phyloP scores from a whole-genome alignment of 2,888 invertebrate genomes.

The Apodemia zela region DNA sequence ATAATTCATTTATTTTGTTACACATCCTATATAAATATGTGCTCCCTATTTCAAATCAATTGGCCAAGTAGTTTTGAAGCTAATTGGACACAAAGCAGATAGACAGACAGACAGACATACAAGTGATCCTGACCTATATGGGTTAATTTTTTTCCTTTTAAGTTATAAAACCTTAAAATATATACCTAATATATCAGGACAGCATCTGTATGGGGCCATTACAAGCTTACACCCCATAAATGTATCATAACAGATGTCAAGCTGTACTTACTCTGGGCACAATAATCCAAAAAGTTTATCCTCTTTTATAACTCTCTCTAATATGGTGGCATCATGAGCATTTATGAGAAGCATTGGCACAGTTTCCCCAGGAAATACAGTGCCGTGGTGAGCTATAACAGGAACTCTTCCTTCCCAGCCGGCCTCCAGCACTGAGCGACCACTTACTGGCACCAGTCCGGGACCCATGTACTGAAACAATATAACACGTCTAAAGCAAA shows the following conservation, averaged over 20 bases:
- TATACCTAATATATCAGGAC: too few species aligned
- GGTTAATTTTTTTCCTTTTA: too few species aligned
- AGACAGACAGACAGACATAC: too few species aligned
- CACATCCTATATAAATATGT: too few species aligned
- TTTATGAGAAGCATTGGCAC: slow-evolving; percentile 64
- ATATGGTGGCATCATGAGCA: slow-evolving; percentile 41
- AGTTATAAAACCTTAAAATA: too few species aligned
- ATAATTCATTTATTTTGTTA: too few species aligned
- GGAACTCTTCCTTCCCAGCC: slow-evolving; percentile 64
- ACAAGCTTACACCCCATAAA: too few species aligned
- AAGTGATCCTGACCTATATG: too few species aligned
- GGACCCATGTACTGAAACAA: slow-evolving; percentile 60
- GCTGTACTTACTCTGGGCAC: slow-evolving; percentile 54
- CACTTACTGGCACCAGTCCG: slow-evolving; percentile 47
- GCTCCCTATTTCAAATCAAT: too few species aligned
- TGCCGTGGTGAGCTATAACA: slow-evolving; percentile 52
- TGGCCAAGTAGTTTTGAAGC: too few species aligned
- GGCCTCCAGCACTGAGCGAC: slow-evolving; percentile 58
- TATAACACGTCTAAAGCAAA: background rate
- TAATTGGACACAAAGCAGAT: too few species aligned
- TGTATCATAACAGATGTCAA: background rate
- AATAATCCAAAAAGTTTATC: slow-evolving; percentile 66
- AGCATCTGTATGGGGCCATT: too few species aligned
- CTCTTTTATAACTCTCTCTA: slow-evolving; percentile 41
- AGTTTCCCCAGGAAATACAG: slow-evolving; percentile 72